phyloP scores from a whole-genome alignment of 2,113 vertebrate species.

The Garra rufa region DNA sequence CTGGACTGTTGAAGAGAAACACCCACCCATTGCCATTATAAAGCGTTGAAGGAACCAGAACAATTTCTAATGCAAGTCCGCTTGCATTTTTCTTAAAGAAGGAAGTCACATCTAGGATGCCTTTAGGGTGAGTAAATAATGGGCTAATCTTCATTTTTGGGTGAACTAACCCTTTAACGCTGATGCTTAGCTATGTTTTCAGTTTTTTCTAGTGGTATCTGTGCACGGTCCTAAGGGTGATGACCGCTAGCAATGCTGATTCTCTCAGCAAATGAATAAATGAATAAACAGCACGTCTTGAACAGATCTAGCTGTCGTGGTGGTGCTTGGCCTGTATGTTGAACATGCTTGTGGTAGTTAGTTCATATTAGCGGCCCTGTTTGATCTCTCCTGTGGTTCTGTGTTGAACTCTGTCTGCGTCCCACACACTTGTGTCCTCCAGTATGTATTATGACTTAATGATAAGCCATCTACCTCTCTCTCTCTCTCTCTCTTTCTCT shows the following conservation, averaged over 20 bases:
- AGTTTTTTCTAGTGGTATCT: no score
- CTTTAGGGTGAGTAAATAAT: no score
- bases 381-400: slow-evolving; percentile 2
- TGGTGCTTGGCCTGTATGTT: neutral
- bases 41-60: no score
- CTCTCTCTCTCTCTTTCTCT: slow-evolving; percentile 22
- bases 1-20: no score
- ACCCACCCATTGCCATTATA: no score
- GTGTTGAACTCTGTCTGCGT: slow-evolving; percentile 18
- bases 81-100: no score
- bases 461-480: slow-evolving; percentile 27
- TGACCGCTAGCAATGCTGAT: neutral
- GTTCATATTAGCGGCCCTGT: neutral
- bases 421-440: slow-evolving; percentile 26
- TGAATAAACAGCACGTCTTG: neutral
- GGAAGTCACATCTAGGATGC: no score
- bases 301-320: neutral
- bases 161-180: no score
- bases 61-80: no score
- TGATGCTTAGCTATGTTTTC: no score
- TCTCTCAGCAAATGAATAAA: neutral
- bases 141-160: no score
- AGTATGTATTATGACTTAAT: slow-evolving; percentile 32
- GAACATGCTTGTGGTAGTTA: slow-evolving; percentile 5
- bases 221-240: no score